Base-by-base conservation (phyloP, 2,113 vertebrate genomes). In the Dasypus novemcinctus region DNA sequence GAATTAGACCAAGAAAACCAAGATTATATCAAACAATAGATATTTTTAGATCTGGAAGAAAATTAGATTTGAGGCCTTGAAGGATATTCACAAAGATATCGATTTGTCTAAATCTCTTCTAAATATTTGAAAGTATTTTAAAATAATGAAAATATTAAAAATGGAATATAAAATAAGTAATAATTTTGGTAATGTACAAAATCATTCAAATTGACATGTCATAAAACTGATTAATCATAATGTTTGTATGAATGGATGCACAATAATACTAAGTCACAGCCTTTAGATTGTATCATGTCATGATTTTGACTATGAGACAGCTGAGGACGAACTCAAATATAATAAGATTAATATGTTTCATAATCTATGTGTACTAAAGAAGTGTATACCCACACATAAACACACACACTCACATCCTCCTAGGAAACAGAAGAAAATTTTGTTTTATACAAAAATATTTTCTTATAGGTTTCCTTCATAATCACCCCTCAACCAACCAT, bases 71-170 rank as follows among this genome's bases (percentile, higher is more conserved):
- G 29, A 91, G 78, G 13, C 13, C 52, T 76, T 52, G 59, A 90
- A 78, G 59, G 63, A 93, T 94, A 66, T 78, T 95, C 92, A 54
- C 43, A 63, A 95, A 97, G 90, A 89, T 90, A 7, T 61, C 93
- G 33, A 36, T 95, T 91, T 95, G 72, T 8, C 15, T 94, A 96
- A 95, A 83, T 96, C 33, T 94, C 13, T 84, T 92, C 41, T 97
- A 97, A 97, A 64, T 94, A 95, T 82, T 86, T 90, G 20, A 71
- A 95, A 80, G 10, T 78, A n/a, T 75, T 95, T 94, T 90, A 91
- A 95, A 95, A 93, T 33, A 92, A 96, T 95, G 43, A 95, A 76
- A 89, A 2, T 46, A 85, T 64, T 21, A 10, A 33, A 82, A 88
- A 63, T 38, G 41, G 74, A 95, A 72, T 71, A 36, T 64, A 78